A percentile compares a stretch with the other conserved stretches of the same genome.
Conservation (phyloP, 2,888 invertebrate species). For the Chironomus tentans region DNA sequence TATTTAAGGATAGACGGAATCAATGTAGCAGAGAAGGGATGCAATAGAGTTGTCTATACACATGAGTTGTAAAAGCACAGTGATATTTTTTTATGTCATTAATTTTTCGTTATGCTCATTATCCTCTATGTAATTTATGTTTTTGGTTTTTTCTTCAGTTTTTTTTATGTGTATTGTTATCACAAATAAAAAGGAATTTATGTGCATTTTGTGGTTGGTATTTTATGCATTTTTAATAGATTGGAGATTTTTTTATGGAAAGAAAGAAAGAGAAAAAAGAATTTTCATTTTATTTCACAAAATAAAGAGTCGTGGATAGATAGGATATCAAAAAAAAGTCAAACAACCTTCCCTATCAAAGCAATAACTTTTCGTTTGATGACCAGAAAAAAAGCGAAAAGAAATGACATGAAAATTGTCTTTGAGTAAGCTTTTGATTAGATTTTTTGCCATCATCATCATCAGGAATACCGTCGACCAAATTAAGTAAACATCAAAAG, state of each 20-base stretch:
- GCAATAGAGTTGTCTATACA: not conserved
- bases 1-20: not conserved
- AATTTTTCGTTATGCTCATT: conserved; percentile 25
- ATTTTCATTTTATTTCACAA: not conserved
- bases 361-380: no score
- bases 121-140: conserved; percentile 14
- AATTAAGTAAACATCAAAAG: no score
- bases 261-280: not conserved
- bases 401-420: not conserved
- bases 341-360: no score
- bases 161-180: not conserved
- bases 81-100: conserved; percentile 21
- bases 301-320: no score
- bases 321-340: not conserved
- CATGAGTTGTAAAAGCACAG: not conserved
- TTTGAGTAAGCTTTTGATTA: no score
- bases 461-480: no score
- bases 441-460: no score
- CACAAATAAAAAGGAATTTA: not conserved
- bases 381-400: not conserved
- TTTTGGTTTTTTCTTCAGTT: conserved; percentile 5
- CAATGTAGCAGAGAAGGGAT: not conserved
- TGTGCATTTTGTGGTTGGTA: not conserved
- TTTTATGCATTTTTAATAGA: not conserved
- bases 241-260: not conserved